These are phyloP conservation scores for Habrosyne pyritoides DNA, from an alignment of 2,888 invertebrate species.

Conservation along the genomic window DNA sequence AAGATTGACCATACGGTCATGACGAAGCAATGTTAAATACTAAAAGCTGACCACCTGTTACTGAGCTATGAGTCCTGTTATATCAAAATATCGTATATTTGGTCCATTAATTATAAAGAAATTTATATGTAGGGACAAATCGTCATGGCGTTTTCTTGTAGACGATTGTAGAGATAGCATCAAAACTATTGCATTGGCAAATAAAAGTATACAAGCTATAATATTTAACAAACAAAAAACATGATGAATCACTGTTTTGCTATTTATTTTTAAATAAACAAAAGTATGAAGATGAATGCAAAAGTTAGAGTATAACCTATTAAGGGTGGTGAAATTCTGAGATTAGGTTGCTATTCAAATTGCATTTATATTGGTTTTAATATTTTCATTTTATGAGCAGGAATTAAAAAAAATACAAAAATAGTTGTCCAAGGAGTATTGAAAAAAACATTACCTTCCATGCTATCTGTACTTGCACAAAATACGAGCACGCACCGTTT, in stretches of 20 bases:
- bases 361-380: no score
- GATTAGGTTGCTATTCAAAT: no score
- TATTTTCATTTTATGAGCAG: no score
- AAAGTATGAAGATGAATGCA: no score
- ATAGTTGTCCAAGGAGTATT: background rate
- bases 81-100: conserved; percentile 70
- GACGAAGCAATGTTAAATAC: conserved; percentile 50
- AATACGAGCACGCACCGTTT: conserved; percentile 77
- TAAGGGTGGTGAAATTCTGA: no score
- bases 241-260: no score
- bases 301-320: no score
- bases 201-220: no score
- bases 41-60: conserved; percentile 75
- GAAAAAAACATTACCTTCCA: conserved; percentile 14
- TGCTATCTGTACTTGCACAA: conserved; percentile 63
- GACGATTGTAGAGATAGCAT: conserved; percentile 47
- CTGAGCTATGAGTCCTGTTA: conserved; percentile 61
- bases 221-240: no score
- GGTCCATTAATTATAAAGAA: conserved; percentile 74
- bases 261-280: no score
- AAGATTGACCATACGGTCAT: conserved; percentile 45
- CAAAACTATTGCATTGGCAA: conserved; percentile 17
- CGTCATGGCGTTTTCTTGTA: conserved; percentile 49
- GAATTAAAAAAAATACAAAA: no score
- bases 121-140: conserved; percentile 76